Conservation (phyloP, 2,888 invertebrate genomes). For the Lumbricus terrestris region DNA sequence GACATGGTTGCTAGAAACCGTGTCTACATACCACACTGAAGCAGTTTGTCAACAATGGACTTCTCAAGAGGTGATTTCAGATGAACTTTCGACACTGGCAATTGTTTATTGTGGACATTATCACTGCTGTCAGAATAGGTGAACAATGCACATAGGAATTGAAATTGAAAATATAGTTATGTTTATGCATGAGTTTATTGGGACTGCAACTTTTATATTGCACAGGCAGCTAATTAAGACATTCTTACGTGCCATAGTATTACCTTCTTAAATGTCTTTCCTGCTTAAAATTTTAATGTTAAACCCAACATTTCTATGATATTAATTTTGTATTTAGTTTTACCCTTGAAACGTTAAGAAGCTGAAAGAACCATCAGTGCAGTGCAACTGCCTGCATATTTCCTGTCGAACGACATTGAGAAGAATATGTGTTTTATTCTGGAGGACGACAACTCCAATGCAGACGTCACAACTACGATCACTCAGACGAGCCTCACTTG, state of each 20-base stretch:
- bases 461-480: constrained; percentile 5
- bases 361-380: neutral
- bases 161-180: neutral
- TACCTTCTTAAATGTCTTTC: neutral
- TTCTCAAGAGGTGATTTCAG: neutral
- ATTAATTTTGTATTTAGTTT: neutral
- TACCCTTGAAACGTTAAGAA: constrained; percentile 15
- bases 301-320: neutral
- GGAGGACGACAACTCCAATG: neutral
- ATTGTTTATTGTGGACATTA: neutral
- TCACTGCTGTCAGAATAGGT: neutral
- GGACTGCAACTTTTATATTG: neutral
- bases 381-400: constrained; percentile 9
- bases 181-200: neutral
- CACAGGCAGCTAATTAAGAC: neutral
- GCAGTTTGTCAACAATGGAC: neutral
- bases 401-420: neutral
- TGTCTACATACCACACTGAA: neutral
- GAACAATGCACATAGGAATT: neutral
- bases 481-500: constrained; percentile 9
- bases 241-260: too few relatives aligned
- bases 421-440: neutral
- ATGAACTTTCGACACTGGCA: neutral
- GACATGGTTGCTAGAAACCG: neutral
- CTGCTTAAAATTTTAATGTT: neutral